Evolutionary conservation across 2,888 invertebrate species (phyloP).

Genomic region (Ormyrus labotus): DNA sequence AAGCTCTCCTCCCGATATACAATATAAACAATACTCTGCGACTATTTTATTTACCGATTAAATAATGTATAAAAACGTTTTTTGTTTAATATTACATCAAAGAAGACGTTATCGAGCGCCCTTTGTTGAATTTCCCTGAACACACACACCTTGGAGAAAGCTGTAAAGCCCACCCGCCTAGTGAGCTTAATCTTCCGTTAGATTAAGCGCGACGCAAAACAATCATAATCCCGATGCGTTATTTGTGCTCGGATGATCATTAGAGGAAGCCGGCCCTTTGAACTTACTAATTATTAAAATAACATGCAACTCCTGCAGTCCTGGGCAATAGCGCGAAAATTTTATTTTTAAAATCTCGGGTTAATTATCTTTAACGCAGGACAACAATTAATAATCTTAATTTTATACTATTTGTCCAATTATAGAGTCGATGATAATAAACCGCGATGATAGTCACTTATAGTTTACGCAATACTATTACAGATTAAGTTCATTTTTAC

Average conservation of each 20-base stretch:
- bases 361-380: too few species aligned
- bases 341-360: too few species aligned
- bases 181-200: constrained; percentile 25
- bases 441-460: too few species aligned
- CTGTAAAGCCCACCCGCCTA: constrained; percentile 1
- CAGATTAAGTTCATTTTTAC: too few species aligned
- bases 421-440: too few species aligned
- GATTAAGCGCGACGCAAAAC: constrained; percentile 23
- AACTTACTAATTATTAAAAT: constrained; percentile 14
- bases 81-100: neutral
- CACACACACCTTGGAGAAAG: neutral
- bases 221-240: constrained; percentile 6
- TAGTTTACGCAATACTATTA: too few species aligned
- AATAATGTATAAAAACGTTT: neutral
- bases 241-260: constrained; percentile 7
- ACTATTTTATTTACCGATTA: too few species aligned
- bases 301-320: neutral
- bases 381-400: too few species aligned
- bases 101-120: neutral
- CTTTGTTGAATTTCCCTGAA: neutral
- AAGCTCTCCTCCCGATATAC: too few species aligned
- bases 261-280: neutral
- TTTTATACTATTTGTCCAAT: too few species aligned
- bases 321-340: too few species aligned
- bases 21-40: too few species aligned